These are phyloP conservation scores for Platycheirus rosarum DNA, from an alignment of 2,888 invertebrate species.

Conservation along the genomic window DNA sequence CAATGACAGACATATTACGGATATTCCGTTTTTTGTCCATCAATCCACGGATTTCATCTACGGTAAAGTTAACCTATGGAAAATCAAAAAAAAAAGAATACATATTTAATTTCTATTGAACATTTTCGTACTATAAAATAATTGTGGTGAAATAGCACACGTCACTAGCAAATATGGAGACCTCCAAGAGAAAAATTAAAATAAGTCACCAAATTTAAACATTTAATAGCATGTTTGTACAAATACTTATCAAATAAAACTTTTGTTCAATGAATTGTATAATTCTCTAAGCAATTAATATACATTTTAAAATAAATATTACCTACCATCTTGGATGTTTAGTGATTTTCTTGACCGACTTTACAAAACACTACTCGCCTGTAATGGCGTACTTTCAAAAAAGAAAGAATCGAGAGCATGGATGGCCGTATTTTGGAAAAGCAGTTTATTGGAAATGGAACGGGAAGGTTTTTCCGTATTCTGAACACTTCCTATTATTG, in stretches of 20 bases:
- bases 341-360: slow-evolving; percentile 88
- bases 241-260: slow-evolving; percentile 30
- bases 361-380: slow-evolving; percentile 91
- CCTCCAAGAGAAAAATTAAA: slow-evolving; percentile 2
- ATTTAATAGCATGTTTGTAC: not conserved
- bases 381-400: slow-evolving; percentile 93
- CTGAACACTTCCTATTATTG: slow-evolving; percentile 37
- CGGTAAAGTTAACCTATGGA: slow-evolving; percentile 99
- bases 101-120: no score
- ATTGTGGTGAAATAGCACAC: slow-evolving; percentile 49
- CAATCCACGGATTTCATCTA: slow-evolving; percentile 99
- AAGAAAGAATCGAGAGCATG: slow-evolving; percentile 83
- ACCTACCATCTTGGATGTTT: slow-evolving; percentile 85
- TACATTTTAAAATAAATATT: slow-evolving; percentile 76
- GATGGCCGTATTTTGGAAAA: slow-evolving; percentile 42
- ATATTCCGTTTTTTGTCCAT: slow-evolving; percentile 99
- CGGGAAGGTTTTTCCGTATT: not conserved
- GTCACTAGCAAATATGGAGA: slow-evolving; percentile 62
- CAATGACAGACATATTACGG: slow-evolving; percentile 99
- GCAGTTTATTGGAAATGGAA: slow-evolving; percentile 50
- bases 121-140: no score
- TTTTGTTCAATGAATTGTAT: not conserved
- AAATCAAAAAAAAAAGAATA: slow-evolving; percentile 46
- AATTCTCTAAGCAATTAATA: slow-evolving; percentile 52
- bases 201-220: not conserved